Evolutionary conservation across 2,113 vertebrate species (phyloP), one percentile per base, ranked within the genome.

Genomic region (Cranoglanis bouderius): DNA sequence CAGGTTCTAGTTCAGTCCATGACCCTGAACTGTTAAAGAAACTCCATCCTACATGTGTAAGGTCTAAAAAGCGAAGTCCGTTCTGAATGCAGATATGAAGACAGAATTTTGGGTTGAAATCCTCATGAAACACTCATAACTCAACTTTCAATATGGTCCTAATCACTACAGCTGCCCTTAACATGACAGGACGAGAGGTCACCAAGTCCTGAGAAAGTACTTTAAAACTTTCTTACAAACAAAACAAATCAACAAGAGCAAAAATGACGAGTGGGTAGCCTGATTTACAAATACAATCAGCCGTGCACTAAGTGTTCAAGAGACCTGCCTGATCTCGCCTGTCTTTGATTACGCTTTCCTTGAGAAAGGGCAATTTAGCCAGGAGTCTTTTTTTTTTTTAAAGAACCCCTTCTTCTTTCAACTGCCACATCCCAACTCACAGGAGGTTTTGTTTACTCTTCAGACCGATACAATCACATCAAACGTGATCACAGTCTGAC

Each of bases 271-370:
- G 51, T 29, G 70, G 65, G n/a, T 2, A n/a, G 78, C 26, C 46
- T 84, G 87, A 87, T 89, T 89, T 87, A 83, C 49, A 84, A 85
- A 80, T 51, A 77, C 51, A 24, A 87, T 82, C 87, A 91, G 88
- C 63, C 65, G 1, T 77, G 72, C 49, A 7, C 19, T 59, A 61
- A 21, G 59, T 24, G 38, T 78, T 82, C n/a, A 49, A 51, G 85
- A 86, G 82, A 77, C 65, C 13, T 53, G 6, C 49, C 63, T 72
- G 86, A 63, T 19, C 82, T 63, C 35, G 67, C n/a, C 65, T 5
- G 24, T 75, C 38, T 85, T 40, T 85, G 82, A 80, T 78, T 88
- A 53, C 82, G 18, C 83, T 88, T 75, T 88, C 87, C 46, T 85
- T 51, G 12, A 10, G 14, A 85, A 74, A 77, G 61, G 40, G 55